Evolutionary conservation across 2,797 vertebrate genomes (phyloP).

Genomic region (Sylvia borin): DNA sequence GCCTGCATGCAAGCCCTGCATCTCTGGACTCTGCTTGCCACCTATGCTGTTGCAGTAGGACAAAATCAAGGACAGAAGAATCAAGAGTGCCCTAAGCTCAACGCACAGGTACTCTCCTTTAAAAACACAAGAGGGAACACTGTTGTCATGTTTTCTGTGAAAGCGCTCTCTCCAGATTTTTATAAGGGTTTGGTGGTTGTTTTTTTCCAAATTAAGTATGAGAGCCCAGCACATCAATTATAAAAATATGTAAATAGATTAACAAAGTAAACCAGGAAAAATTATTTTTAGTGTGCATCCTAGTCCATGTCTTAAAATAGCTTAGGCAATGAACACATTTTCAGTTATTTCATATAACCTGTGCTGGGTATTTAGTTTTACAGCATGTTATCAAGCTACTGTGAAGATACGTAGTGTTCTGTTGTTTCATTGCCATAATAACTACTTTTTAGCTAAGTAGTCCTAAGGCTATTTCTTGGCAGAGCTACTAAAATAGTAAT

Average conservation of each 20-base stretch:
- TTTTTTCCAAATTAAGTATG: background rate
- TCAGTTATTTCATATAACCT: background rate
- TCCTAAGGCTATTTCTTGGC: background rate
- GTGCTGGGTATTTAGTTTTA: background rate
- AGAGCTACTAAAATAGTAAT: background rate
- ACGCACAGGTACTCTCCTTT: constrained; percentile 69
- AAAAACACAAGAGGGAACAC: constrained; percentile 28
- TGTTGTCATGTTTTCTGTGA: constrained; percentile 21
- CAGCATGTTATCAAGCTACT: background rate
- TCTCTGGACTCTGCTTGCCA: constrained; percentile 67
- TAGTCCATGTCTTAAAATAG: background rate
- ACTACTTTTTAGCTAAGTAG: background rate
- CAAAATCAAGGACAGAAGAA: constrained; percentile 73
- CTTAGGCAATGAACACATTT: background rate
- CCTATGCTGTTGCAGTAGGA: constrained; percentile 67
- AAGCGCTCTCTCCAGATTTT: background rate
- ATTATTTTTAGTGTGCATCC: background rate
- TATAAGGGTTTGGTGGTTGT: background rate
- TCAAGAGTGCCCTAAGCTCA: constrained; percentile 62
- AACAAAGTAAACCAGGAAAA: background rate
- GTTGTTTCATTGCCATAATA: background rate
- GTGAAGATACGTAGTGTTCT: background rate
- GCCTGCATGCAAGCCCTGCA: constrained; percentile 66
- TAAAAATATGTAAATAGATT: background rate
- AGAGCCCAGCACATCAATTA: background rate